Conservation (phyloP, 2,888 invertebrate species). For the Helicoverpa assulta region DNA sequence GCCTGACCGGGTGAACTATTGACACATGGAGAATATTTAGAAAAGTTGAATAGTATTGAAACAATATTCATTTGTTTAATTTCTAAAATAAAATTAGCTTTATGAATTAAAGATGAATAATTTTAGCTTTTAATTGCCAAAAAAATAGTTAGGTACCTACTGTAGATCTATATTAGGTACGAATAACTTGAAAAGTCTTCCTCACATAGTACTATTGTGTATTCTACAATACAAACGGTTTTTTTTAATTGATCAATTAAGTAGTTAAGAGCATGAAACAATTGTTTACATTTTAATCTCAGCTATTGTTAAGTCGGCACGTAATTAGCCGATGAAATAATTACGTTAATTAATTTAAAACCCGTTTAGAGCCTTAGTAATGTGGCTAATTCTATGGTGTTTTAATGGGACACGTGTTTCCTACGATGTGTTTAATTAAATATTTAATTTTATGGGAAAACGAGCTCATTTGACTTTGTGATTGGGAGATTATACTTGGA, state of each 20-base stretch:
- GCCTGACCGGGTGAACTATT: constrained; percentile 29
- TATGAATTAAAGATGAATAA: no score
- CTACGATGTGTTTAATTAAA: constrained; percentile 13
- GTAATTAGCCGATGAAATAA: constrained; percentile 23
- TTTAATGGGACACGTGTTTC: constrained; percentile 44
- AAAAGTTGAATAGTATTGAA: not conserved
- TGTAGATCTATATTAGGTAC: not conserved
- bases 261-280: constrained; percentile 31
- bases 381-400: constrained; percentile 27
- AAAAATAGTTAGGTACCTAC: not conserved
- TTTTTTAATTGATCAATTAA: constrained; percentile 54
- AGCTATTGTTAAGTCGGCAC: constrained; percentile 47
- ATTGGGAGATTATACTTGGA: constrained; percentile 35
- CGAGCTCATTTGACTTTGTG: constrained; percentile 30
- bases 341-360: constrained; percentile 33
- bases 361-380: constrained; percentile 14
- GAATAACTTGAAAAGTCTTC: constrained; percentile 1
- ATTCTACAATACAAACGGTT: constrained; percentile 26
- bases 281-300: constrained; percentile 43
- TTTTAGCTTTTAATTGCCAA: not conserved
- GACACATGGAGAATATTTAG: constrained; percentile 1
- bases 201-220: not conserved
- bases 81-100: no score
- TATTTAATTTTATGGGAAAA: constrained; percentile 20
- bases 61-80: no score